Evolutionary conservation across 2,888 invertebrate species (phyloP).

Genomic region (Oegoconia quadripuncta): DNA sequence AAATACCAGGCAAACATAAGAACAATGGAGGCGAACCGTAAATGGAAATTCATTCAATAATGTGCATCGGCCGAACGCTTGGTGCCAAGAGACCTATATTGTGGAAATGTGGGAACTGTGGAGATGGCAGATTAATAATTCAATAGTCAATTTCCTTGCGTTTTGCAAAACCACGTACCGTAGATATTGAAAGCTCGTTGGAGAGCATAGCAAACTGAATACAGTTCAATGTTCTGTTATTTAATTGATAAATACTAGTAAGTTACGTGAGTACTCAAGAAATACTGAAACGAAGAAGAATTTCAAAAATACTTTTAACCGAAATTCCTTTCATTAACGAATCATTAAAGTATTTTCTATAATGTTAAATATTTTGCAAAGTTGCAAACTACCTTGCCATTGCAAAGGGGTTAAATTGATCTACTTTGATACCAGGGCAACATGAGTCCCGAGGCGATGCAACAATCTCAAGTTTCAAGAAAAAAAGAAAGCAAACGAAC

Average conservation of each 20-base stretch:
- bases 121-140: conserved; percentile 14
- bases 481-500: conserved; percentile 24
- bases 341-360: no score
- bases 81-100: background rate
- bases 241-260: no score
- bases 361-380: background rate
- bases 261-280: no score
- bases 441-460: conserved; percentile 32
- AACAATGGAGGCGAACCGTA: background rate
- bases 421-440: conserved; percentile 51
- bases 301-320: no score
- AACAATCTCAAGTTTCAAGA: conserved; percentile 13
- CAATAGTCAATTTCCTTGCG: conserved; percentile 14
- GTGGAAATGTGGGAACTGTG: background rate
- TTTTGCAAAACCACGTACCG: conserved; percentile 6
- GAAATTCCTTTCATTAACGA: no score
- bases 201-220: conserved; percentile 4
- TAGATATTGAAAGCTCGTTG: conserved; percentile 8
- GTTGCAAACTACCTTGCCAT: conserved; percentile 7
- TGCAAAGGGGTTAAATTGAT: conserved; percentile 36
- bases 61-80: conserved; percentile 1
- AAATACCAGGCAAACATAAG: background rate
- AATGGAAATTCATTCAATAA: conserved; percentile 12
- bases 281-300: no score
- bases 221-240: no score